These are phyloP conservation scores for Cantharis flavilabris DNA, from an alignment of 2,888 invertebrate genomes.

Conservation along the genomic window DNA sequence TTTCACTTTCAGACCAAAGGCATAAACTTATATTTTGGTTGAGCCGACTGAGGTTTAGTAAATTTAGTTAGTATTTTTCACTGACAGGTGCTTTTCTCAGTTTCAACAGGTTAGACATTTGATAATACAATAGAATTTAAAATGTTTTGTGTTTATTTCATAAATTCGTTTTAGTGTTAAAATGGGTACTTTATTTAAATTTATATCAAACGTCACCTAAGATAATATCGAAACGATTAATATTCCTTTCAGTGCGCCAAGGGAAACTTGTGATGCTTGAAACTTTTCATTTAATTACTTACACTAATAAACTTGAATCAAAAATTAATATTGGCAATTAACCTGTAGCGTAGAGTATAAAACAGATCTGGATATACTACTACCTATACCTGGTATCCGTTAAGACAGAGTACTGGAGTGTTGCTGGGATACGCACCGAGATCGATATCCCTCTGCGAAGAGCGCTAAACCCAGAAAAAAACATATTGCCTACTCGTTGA, in stretches of 20 bases:
- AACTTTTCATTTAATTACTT: not conserved
- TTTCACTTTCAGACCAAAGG: not conserved
- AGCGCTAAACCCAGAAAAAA: constrained; percentile 29
- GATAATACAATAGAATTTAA: not conserved
- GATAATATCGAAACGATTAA: not conserved
- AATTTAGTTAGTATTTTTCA: constrained; percentile 25
- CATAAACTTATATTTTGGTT: not conserved
- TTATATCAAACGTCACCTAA: not conserved
- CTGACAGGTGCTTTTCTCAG: constrained; percentile 19
- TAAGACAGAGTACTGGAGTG: constrained; percentile 35
- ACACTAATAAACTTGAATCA: not conserved
- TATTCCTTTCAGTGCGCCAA: not conserved
- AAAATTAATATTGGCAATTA: constrained; percentile 24
- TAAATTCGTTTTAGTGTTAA: not conserved
- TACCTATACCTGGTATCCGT: constrained; percentile 25
- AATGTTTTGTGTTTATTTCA: not conserved
- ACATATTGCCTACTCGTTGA: constrained; percentile 16
- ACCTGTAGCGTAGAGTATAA: constrained; percentile 27
- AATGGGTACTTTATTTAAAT: not conserved
- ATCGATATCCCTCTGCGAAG: constrained; percentile 32
- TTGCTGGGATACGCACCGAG: constrained; percentile 38
- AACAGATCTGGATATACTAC: constrained; percentile 6
- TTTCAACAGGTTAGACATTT: constrained; percentile 24
- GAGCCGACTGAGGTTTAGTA: constrained; percentile 6
- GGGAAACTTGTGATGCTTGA: not conserved